Evolutionary conservation across 2,113 vertebrate genomes (phyloP).

Genomic region (Lophochroa leadbeateri): DNA sequence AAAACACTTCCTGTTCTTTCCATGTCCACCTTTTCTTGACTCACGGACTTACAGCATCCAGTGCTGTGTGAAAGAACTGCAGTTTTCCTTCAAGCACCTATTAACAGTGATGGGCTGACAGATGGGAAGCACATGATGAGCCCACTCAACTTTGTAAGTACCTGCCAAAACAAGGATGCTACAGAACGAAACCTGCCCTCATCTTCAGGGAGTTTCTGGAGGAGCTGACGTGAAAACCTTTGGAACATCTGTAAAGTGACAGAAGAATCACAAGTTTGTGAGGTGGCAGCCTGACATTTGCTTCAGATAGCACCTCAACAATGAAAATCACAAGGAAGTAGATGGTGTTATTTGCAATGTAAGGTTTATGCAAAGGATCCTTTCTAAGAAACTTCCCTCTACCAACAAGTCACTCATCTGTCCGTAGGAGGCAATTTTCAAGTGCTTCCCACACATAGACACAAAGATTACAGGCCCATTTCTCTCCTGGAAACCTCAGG

Average conservation of each 20-base stretch:
- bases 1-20: neutral
- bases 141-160: conserved; percentile 26
- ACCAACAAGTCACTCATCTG: conserved; percentile 41
- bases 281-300: neutral
- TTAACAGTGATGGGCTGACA: conserved; percentile 46
- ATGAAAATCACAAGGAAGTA: neutral
- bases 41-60: conserved; percentile 36
- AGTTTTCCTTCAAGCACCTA: conserved; percentile 47
- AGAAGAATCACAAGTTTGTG: neutral
- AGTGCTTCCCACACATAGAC: conserved; percentile 16
- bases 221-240: neutral
- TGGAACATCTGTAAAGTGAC: neutral
- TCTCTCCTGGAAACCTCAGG: neutral
- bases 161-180: conserved; percentile 22
- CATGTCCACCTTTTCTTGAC: conserved; percentile 23
- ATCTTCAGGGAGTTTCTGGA: neutral
- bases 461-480: conserved; percentile 41
- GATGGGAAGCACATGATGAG: conserved; percentile 19
- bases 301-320: conserved; percentile 14
- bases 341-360: neutral
- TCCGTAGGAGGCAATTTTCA: conserved; percentile 46
- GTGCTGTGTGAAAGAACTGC: conserved; percentile 22
- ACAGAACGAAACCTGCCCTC: conserved; percentile 12
- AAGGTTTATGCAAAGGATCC: conserved; percentile 27
- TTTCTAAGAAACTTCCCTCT: conserved; percentile 12